Percentiles rank a stretch among this genome's conserved stretches.
These are phyloP conservation scores for Rapana venosa DNA, from an alignment of 2,888 invertebrate species.

Conservation along the genomic window DNA sequence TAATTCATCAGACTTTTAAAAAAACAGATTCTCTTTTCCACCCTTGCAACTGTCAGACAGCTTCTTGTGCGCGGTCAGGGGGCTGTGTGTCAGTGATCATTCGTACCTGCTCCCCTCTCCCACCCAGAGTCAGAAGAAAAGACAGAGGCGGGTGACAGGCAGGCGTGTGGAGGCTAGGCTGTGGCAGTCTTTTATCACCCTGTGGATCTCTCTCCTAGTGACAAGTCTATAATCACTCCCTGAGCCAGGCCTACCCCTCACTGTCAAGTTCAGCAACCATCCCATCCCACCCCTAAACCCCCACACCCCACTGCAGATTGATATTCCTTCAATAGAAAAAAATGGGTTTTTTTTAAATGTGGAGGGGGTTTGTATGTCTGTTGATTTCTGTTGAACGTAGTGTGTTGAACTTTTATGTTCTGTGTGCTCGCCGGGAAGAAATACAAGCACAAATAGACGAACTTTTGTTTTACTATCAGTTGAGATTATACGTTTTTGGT, in stretches of 20 bases:
- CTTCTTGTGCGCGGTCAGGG: slow-evolving; percentile 24
- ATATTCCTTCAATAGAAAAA: slow-evolving; percentile 33
- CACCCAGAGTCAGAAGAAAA: too few species aligned
- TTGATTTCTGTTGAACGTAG: too few species aligned
- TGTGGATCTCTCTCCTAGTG: neutral
- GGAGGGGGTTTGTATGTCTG: too few species aligned
- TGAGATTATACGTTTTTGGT: too few species aligned
- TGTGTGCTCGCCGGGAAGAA: too few species aligned
- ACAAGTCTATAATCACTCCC: slow-evolving; percentile 7
- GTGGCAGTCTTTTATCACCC: slow-evolving; percentile 18
- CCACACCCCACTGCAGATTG: neutral
- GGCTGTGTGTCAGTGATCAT: slow-evolving; percentile 36
- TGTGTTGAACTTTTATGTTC: too few species aligned
- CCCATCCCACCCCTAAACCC: neutral
- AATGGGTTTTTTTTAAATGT: too few species aligned
- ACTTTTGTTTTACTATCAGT: too few species aligned
- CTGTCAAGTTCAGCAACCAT: neutral
- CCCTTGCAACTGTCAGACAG: slow-evolving; percentile 13
- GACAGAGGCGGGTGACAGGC: too few species aligned
- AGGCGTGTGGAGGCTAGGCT: too few species aligned
- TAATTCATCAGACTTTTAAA: slow-evolving; percentile 15
- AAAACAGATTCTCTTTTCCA: slow-evolving; percentile 11
- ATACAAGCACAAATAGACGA: too few species aligned
- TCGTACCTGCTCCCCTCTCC: slow-evolving; percentile 34
- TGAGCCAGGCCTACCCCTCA: neutral